These are phyloP conservation scores for Spodoptera picta DNA, from an alignment of 2,888 invertebrate species.

Conservation along the genomic window DNA sequence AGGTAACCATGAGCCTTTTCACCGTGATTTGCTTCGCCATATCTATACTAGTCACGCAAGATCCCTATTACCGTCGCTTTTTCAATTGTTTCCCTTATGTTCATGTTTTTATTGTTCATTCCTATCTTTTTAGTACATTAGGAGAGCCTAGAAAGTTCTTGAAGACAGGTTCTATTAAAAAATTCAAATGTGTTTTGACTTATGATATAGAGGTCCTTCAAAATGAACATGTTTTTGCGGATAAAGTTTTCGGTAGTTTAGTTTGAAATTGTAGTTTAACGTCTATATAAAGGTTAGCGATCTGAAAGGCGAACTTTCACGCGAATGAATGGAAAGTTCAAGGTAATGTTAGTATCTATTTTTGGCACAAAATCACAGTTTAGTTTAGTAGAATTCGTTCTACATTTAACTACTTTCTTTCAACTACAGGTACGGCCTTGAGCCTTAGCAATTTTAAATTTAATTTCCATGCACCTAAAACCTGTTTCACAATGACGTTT, in stretches of 20 bases:
- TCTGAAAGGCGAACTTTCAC: conserved; percentile 16
- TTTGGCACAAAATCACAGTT: not conserved
- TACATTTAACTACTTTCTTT: not conserved
- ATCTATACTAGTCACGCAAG: conserved; percentile 51
- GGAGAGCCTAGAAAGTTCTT: conserved; percentile 16
- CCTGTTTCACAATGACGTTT: no score
- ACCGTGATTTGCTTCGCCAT: conserved; percentile 32
- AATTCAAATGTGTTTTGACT: no score
- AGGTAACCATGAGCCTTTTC: conserved; percentile 40
- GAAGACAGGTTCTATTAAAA: not conserved
- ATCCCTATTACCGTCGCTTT: conserved; percentile 39
- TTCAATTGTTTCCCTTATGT: conserved; percentile 33
- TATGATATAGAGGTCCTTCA: no score
- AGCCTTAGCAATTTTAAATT: no score
- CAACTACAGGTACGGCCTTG: not conserved
- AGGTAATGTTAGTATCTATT: conserved; percentile 6
- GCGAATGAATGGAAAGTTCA: conserved; percentile 12
- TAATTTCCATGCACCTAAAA: no score
- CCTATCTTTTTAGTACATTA: conserved; percentile 8
- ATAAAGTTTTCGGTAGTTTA: conserved; percentile 2
- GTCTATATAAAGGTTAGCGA: conserved; percentile 3
- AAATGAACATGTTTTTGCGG: not conserved
- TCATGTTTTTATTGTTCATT: conserved; percentile 25
- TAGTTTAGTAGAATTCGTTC: not conserved
- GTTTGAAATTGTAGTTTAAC: conserved; percentile 21